phyloP scores from a whole-genome alignment of 2,113 vertebrate species.

The Sylvia atricapilla region DNA sequence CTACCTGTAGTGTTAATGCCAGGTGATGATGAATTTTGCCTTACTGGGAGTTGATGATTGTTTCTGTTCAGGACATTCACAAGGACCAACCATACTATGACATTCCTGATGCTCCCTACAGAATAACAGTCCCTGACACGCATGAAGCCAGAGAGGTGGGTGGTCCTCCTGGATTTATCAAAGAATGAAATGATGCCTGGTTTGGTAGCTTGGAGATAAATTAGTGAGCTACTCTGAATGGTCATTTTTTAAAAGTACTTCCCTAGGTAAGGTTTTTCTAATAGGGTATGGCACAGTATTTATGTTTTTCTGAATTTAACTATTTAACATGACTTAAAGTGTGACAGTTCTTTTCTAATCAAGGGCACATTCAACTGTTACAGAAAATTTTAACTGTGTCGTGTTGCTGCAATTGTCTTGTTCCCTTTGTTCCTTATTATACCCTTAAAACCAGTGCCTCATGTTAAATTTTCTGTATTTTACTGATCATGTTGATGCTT shows the following conservation, averaged over 20 bases:
- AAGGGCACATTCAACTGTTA: neutral
- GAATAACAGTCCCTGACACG: slow-evolving; percentile 94
- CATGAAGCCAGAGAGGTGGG: slow-evolving; percentile 92
- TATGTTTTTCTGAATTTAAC: neutral
- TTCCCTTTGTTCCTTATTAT: neutral
- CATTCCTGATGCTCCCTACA: slow-evolving; percentile 91
- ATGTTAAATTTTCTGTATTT: neutral
- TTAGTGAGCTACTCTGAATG: neutral
- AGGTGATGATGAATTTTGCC: neutral
- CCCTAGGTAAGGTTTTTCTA: neutral
- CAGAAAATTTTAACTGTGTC: neutral
- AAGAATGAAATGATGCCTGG: neutral
- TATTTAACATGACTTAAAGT: neutral
- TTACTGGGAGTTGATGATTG: neutral
- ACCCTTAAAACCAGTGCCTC: neutral
- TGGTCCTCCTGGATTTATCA: neutral
- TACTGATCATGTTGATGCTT: neutral
- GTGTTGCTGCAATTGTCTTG: neutral
- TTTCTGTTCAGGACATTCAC: slow-evolving; percentile 87
- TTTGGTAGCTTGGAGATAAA: neutral
- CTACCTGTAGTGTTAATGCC: neutral
- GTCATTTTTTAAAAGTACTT: neutral
- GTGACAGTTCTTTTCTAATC: neutral
- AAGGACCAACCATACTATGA: slow-evolving; percentile 96
- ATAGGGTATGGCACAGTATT: neutral